These are phyloP conservation scores for Darevskia nairensis DNA, from an alignment of 2,797 vertebrate genomes.

Conservation along the genomic window DNA sequence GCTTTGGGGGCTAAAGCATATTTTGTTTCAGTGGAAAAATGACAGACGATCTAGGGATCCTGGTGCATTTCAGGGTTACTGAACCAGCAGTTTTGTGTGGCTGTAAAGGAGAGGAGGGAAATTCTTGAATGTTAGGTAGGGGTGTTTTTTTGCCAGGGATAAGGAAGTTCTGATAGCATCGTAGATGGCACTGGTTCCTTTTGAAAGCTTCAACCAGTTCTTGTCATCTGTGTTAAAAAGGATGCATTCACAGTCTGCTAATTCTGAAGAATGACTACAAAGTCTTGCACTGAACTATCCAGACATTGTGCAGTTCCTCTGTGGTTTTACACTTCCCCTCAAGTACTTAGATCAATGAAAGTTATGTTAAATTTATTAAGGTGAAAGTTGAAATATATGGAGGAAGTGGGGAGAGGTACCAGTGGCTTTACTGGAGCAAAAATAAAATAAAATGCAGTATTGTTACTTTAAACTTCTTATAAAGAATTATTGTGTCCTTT, in stretches of 20 bases:
- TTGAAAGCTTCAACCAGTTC: not conserved
- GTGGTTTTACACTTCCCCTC: not conserved
- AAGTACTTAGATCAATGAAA: not conserved
- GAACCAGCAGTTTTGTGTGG: not conserved
- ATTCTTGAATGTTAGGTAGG: not conserved
- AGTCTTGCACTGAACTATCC: not conserved
- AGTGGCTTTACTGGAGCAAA: not conserved
- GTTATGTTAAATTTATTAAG: not conserved
- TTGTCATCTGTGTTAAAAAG: not conserved
- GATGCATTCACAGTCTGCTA: not conserved
- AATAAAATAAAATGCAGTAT: not conserved
- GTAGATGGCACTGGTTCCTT: not conserved
- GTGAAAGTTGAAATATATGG: not conserved
- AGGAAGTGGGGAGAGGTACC: not conserved
- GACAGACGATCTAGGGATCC: not conserved
- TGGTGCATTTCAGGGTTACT: not conserved
- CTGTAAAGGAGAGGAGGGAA: not conserved
- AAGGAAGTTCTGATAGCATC: not conserved
- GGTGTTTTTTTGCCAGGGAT: not conserved
- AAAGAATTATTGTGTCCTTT: conserved; percentile 5
- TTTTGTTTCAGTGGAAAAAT: not conserved
- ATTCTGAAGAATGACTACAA: not conserved
- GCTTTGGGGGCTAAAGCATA: not conserved
- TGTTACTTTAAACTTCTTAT: not conserved
- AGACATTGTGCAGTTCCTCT: not conserved